A percentile compares a stretch with the other conserved stretches of the same genome.
phyloP scores from a whole-genome alignment of 2,888 invertebrate genomes.

The Helobdella robusta region DNA sequence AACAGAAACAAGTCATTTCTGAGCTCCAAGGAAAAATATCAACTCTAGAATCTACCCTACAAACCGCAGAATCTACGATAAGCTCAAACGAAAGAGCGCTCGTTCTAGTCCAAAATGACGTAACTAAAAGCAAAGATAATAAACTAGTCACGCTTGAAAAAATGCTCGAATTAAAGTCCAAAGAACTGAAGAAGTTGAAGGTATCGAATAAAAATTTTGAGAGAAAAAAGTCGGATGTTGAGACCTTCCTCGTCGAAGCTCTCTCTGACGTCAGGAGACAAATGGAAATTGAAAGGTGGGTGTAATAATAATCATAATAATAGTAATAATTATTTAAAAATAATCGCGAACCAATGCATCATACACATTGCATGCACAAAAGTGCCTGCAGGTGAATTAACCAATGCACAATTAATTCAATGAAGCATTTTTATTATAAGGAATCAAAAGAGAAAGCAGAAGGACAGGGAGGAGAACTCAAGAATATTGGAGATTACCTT shows the following conservation, averaged over 20 bases:
- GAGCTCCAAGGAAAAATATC: conserved; percentile 11
- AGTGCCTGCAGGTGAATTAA: too few species aligned
- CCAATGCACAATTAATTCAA: too few species aligned
- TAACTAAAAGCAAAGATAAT: not conserved
- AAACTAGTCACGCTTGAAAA: conserved; percentile 14
- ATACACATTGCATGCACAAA: too few species aligned
- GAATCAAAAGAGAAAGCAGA: not conserved
- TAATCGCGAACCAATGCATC: not conserved
- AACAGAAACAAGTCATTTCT: too few species aligned
- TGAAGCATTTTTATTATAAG: not conserved
- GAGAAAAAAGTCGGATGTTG: conserved; percentile 8
- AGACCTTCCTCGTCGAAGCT: conserved; percentile 16
- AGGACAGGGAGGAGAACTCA: not conserved
- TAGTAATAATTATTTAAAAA: not conserved
- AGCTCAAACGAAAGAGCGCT: not conserved
- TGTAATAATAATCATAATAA: not conserved
- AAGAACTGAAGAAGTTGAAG: conserved; percentile 18
- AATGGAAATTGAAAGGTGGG: conserved; percentile 14
- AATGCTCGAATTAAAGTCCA: conserved; percentile 9
- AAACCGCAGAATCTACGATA: not conserved
- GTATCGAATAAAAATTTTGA: not conserved
- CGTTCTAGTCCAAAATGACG: not conserved
- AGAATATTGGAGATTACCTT: too few species aligned
- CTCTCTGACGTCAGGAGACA: conserved; percentile 14
- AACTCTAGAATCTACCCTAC: not conserved